phyloP scores from a whole-genome alignment of 2,113 vertebrate genomes.

The Climacteris rufus region DNA sequence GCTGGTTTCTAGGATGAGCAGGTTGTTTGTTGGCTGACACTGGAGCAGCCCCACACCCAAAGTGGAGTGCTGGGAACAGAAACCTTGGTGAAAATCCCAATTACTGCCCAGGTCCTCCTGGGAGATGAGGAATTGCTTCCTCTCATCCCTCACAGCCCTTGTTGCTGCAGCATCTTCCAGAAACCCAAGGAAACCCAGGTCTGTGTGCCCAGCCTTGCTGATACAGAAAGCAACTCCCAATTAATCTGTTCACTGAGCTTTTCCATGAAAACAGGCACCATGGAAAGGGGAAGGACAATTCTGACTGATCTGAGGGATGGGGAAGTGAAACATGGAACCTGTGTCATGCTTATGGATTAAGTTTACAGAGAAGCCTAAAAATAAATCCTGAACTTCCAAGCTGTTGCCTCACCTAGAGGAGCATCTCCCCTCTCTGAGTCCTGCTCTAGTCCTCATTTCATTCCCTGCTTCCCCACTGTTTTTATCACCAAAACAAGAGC shows the following conservation, averaged over 20 bases:
- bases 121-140: not conserved
- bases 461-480: not conserved
- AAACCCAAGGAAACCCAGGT: not conserved
- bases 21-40: not conserved
- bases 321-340: not conserved
- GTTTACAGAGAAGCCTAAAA: not conserved
- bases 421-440: not conserved
- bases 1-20: not conserved
- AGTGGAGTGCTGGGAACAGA: not conserved
- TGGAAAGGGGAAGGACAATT: not conserved
- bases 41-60: not conserved
- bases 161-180: not conserved
- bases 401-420: not conserved
- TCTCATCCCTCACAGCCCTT: not conserved
- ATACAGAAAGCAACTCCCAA: not conserved
- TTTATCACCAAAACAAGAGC: not conserved
- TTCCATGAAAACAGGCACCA: not conserved
- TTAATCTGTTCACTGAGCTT: not conserved
- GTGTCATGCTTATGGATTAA: rapidly evolving
- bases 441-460: no score
- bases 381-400: not conserved
- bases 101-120: not conserved
- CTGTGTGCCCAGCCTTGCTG: not conserved
- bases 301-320: not conserved
- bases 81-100: not conserved